Percentiles rank a stretch among this genome's conserved stretches.
These are phyloP conservation scores for Bubo blakistoni DNA, from an alignment of 2,113 vertebrate species.

Conservation along the genomic window DNA sequence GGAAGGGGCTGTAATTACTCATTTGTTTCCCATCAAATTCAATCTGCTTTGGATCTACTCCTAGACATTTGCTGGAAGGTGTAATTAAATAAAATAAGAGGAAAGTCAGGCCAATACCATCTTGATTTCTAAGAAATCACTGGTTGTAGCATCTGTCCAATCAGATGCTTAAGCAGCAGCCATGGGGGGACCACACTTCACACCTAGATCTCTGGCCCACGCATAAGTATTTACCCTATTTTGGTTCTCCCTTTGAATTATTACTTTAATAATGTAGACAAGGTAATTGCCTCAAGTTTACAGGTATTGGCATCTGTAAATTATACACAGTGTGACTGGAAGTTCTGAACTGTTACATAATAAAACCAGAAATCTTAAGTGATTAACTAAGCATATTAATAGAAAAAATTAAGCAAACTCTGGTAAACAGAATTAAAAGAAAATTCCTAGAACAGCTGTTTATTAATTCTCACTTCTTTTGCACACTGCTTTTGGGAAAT, in stretches of 20 bases:
- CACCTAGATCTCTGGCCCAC: background rate
- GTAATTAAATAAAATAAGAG: slow-evolving; percentile 10
- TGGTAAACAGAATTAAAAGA: background rate
- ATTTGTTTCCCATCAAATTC: slow-evolving; percentile 23
- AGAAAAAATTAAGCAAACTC: background rate
- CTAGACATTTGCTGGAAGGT: slow-evolving; percentile 17
- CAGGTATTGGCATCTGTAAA: background rate
- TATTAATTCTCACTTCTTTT: background rate
- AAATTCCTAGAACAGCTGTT: background rate
- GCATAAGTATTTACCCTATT: background rate
- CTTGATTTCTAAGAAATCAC: background rate
- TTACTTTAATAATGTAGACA: background rate
- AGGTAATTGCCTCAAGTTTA: background rate
- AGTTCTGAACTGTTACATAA: background rate
- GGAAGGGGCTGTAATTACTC: background rate
- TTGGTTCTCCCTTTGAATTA: background rate
- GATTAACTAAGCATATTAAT: background rate
- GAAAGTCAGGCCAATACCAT: background rate
- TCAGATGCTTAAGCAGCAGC: background rate
- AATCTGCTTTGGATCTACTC: slow-evolving; percentile 13
- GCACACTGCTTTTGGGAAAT: background rate
- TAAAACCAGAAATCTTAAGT: background rate
- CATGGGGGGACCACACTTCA: background rate
- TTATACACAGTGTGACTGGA: background rate
- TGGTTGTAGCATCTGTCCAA: background rate